Conservation (phyloP, 2,888 invertebrate genomes). For the Hypselothyrea guttata region DNA sequence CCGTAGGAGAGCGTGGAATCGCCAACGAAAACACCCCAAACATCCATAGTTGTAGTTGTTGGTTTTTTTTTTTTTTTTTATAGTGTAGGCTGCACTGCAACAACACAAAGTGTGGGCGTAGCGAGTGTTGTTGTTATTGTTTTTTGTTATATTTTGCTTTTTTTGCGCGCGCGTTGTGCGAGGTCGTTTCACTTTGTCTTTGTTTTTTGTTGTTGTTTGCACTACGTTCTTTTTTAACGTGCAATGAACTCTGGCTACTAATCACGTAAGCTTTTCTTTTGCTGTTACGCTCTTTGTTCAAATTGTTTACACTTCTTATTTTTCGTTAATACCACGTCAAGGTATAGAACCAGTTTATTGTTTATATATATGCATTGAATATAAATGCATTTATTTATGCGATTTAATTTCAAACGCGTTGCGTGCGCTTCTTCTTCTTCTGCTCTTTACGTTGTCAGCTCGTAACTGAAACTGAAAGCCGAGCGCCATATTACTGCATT, state of each 20-base stretch:
- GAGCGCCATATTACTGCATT: slow-evolving; percentile 59
- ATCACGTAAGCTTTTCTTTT: slow-evolving; percentile 41
- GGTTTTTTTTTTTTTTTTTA: slow-evolving; percentile 28
- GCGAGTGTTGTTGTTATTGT: slow-evolving; percentile 26
- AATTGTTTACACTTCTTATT: slow-evolving; percentile 20
- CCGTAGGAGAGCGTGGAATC: slow-evolving; percentile 83
- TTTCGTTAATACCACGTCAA: slow-evolving; percentile 44
- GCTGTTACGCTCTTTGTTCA: slow-evolving; percentile 25
- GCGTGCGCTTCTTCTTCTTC: slow-evolving; percentile 11
- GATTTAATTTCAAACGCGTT: slow-evolving; percentile 16
- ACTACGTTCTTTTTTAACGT: slow-evolving; percentile 44
- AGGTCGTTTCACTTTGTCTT: slow-evolving; percentile 71
- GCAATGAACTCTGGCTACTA: slow-evolving; percentile 62
- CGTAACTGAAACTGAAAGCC: slow-evolving; percentile 67
- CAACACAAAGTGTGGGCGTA: slow-evolving; percentile 13
- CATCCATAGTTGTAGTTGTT: slow-evolving; percentile 82
- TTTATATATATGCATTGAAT: slow-evolving; percentile 48
- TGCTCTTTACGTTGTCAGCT: slow-evolving; percentile 49
- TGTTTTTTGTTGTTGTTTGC: slow-evolving; percentile 27
- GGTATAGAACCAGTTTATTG: slow-evolving; percentile 56
- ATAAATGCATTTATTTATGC: slow-evolving; percentile 36
- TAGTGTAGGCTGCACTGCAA: slow-evolving; percentile 33
- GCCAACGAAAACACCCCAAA: slow-evolving; percentile 83
- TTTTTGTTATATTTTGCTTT: slow-evolving; percentile 34
- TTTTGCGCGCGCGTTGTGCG: slow-evolving; percentile 61